Conservation (phyloP, 2,113 vertebrate genomes). For the Trematomus loennbergii region DNA sequence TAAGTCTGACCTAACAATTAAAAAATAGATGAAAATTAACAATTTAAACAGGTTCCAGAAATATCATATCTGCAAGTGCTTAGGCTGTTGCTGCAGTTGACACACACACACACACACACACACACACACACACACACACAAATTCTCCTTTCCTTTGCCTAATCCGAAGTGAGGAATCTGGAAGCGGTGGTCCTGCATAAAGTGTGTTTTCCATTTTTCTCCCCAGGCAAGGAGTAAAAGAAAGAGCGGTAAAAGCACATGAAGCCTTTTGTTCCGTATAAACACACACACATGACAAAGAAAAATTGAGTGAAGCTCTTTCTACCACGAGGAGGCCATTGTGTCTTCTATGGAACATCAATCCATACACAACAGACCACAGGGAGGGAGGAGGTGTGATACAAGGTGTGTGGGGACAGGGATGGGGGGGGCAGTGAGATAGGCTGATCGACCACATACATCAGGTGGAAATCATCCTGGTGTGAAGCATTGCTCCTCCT, state of each 20-base stretch:
- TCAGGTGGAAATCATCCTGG: conserved; percentile 45
- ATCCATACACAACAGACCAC: conserved; percentile 22
- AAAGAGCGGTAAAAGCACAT: background rate
- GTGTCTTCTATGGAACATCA: conserved; percentile 30
- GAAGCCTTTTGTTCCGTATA: background rate
- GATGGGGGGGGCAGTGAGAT: background rate
- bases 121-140: too few species aligned
- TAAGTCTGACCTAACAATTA: too few species aligned
- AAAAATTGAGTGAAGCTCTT: conserved; percentile 16
- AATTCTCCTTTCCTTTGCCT: too few species aligned
- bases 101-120: too few species aligned
- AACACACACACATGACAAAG: conserved; percentile 10
- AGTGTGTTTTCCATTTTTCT: background rate
- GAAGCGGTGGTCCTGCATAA: background rate
- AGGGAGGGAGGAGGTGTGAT: background rate
- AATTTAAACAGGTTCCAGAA: too few species aligned
- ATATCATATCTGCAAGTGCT: too few species aligned
- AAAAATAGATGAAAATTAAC: too few species aligned
- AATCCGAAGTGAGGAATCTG: too few species aligned
- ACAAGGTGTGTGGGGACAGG: background rate
- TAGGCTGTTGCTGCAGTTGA: too few species aligned
- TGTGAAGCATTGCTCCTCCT: conserved; percentile 6
- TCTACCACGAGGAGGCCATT: conserved; percentile 26
- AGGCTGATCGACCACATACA: conserved; percentile 39
- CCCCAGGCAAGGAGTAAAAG: background rate